Conservation (phyloP, 2,888 invertebrate species). For the Ennomos quercinarius region DNA sequence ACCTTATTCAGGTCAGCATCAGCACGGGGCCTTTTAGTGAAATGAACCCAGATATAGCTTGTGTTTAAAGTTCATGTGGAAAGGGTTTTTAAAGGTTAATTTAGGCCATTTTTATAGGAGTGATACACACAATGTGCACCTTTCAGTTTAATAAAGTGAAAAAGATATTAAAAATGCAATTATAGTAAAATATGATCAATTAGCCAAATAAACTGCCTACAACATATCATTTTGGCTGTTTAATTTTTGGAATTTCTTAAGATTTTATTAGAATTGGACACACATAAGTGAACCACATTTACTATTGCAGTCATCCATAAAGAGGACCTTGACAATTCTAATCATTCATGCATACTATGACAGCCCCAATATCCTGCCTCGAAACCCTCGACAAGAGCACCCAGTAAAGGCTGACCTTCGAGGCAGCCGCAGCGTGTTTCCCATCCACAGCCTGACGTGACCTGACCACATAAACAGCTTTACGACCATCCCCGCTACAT, state of each 20-base stretch:
- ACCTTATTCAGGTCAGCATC: constrained; percentile 46
- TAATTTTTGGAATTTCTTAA: too few relatives aligned
- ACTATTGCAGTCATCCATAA: too few relatives aligned
- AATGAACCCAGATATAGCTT: constrained; percentile 48
- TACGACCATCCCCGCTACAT: constrained; percentile 44
- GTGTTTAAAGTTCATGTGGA: constrained; percentile 40
- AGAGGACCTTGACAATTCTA: constrained; percentile 1
- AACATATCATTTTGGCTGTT: too few relatives aligned
- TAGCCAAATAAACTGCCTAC: too few relatives aligned
- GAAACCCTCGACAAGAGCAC: constrained; percentile 10
- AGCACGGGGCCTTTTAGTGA: constrained; percentile 46
- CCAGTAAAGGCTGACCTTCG: constrained; percentile 48
- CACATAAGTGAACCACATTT: too few relatives aligned
- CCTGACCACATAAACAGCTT: constrained; percentile 52
- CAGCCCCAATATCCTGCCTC: constrained; percentile 12
- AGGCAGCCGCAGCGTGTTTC: constrained; percentile 48
- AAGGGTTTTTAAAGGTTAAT: constrained; percentile 35
- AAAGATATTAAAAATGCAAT: too few relatives aligned
- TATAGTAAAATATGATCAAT: too few relatives aligned
- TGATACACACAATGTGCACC: background rate
- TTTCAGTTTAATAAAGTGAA: too few relatives aligned
- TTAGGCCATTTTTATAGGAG: constrained; percentile 11
- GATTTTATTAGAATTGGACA: too few relatives aligned
- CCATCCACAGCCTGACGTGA: constrained; percentile 60
- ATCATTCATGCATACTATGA: constrained; percentile 16